Evolutionary conservation across 2,797 vertebrate genomes (phyloP).

Genomic region (Megaceryle alcyon): DNA sequence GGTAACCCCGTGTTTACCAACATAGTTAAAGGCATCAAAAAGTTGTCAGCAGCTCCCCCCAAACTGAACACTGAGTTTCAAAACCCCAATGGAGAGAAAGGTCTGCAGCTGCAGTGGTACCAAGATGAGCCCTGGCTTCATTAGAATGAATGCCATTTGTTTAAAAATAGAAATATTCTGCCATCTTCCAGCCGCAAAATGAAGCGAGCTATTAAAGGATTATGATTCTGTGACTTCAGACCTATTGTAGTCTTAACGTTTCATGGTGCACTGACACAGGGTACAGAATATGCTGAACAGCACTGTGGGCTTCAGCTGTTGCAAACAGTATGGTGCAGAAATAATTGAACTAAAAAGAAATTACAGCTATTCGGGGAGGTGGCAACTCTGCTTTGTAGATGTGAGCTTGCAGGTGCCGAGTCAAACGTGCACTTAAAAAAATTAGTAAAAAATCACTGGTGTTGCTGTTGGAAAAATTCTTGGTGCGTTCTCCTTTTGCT

Average conservation of each 20-base stretch:
- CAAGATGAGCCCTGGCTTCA: constrained; percentile 29
- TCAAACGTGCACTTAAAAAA: background rate
- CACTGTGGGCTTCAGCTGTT: constrained; percentile 45
- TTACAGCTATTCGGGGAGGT: constrained; percentile 14
- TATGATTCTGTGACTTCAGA: constrained; percentile 54
- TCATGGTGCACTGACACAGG: constrained; percentile 44
- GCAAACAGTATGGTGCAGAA: constrained; percentile 36
- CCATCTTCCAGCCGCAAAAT: constrained; percentile 62
- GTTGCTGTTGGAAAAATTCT: background rate
- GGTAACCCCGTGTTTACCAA: background rate
- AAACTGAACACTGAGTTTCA: background rate
- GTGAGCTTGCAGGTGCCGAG: background rate
- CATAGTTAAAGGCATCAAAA: background rate
- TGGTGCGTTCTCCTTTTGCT: background rate
- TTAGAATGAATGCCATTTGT: constrained; percentile 52
- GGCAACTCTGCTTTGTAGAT: background rate
- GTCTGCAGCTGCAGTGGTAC: background rate
- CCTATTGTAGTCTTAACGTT: constrained; percentile 59
- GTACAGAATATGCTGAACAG: background rate
- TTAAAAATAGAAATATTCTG: constrained; percentile 70
- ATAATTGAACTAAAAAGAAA: constrained; percentile 60
- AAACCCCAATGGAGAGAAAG: background rate
- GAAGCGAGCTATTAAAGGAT: constrained; percentile 59
- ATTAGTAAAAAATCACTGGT: background rate
- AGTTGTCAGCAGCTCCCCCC: background rate